These are phyloP conservation scores for Aethina tumida DNA, from an alignment of 1,140 invertebrate species.

Conservation along the genomic window DNA sequence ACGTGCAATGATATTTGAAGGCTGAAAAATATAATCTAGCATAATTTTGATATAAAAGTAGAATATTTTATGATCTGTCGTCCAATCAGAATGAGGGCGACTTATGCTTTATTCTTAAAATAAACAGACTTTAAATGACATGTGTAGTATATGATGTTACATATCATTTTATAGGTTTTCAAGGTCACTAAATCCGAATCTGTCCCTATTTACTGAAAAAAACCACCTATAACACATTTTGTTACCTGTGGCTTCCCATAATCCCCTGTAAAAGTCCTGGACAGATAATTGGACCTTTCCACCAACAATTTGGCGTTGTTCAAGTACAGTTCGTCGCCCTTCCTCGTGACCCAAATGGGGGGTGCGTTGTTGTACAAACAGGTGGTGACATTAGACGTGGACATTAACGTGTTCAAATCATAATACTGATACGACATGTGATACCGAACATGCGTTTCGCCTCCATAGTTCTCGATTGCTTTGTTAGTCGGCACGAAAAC, in stretches of 20 bases:
- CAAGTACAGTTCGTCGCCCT: conserved; percentile 57
- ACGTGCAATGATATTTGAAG: no score
- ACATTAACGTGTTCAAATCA: conserved; percentile 11
- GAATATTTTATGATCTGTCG: no score
- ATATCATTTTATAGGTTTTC: not conserved
- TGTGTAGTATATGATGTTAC: not conserved
- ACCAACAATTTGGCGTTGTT: conserved; percentile 65
- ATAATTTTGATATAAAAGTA: no score
- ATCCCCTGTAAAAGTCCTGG: conserved; percentile 36
- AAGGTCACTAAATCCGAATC: not conserved
- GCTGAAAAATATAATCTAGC: no score
- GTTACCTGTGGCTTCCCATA: conserved; percentile 54
- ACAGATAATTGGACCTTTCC: conserved; percentile 50
- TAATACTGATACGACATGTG: conserved; percentile 62
- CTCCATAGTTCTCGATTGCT: conserved; percentile 54
- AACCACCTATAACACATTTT: not conserved
- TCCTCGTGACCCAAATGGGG: conserved; percentile 61
- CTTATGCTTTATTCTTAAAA: no score
- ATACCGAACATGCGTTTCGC: conserved; percentile 37
- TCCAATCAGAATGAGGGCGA: no score
- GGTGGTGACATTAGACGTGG: conserved; percentile 52
- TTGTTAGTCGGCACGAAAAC: conserved; percentile 67
- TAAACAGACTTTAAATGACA: not conserved
- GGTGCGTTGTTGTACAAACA: conserved; percentile 54
- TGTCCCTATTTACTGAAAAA: not conserved